Evolutionary conservation across 1,140 invertebrate genomes (phyloP), one percentile per base, ranked within the genome.

Genomic region (Cydia splendana): DNA sequence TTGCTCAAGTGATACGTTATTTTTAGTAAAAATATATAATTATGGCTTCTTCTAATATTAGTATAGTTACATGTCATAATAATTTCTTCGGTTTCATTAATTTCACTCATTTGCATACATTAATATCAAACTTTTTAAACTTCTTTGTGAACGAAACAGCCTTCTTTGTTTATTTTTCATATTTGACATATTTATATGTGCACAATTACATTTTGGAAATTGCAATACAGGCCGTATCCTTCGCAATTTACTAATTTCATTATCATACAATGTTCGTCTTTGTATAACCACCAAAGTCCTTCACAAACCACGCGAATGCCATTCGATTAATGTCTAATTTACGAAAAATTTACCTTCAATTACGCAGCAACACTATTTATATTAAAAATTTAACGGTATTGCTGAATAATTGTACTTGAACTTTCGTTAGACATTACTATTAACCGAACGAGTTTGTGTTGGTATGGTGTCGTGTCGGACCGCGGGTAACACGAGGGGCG

Each of bases 1-100:
- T 90, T 89, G 77, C 77, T 84, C 34, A 67, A 76, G 53, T 76
- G 74, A 80, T 78, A 78, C 78, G 74, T 38, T 77, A 65, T 79
- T 65, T 13, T 48, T 75, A 74, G 62, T 75, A 69, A 65, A 42
- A 75, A 51, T 69, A 30, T 65, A 69, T 57, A 38, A 28, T 67
- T 75, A 38, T 71, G 67, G 42, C 30, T 71, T 71, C 30, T 18
- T 34, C 67, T 71, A 71, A 71, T 42, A 34, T 71, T 38, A 71
- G n/a, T 42, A 71, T 71, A 71, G 34, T 62, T n/a, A 62, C 57
- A 62, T 62, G 9, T 62, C 57, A 62, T 62, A 24, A 24, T 62
- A 62, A 62, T 24, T 57, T 62, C 57, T 24, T 62, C 57, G 10
- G 57, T 62, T 62, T 62, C 57, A 62, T 62, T 24, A n/a, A 62